These are phyloP conservation scores for Tetragonula carbonaria DNA, from an alignment of 2,888 invertebrate genomes.

Conservation along the genomic window DNA sequence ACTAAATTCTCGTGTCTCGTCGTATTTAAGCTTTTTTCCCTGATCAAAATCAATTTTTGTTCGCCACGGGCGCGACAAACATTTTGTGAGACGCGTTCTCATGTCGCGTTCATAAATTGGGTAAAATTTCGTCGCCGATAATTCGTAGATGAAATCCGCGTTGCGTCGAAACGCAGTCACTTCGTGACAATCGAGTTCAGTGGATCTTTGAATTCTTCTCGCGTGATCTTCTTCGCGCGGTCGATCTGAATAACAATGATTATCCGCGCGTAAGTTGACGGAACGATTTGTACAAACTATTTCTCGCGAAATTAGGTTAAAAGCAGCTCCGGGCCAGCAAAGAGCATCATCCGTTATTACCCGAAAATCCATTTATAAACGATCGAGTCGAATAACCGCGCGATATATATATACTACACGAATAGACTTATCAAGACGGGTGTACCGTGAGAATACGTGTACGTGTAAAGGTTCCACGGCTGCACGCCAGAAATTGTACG, in stretches of 20 bases:
- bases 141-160: slow-evolving; percentile 48
- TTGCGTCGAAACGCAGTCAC: not conserved
- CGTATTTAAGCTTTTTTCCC: not conserved
- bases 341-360: not conserved
- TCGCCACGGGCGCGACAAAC: slow-evolving; percentile 11
- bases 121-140: slow-evolving; percentile 47
- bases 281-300: not conserved
- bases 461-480: slow-evolving; percentile 16
- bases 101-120: slow-evolving; percentile 51
- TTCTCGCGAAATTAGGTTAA: not conserved
- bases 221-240: no score
- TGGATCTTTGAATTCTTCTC: not conserved
- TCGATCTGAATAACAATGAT: no score
- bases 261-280: not conserved
- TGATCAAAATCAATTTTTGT: slow-evolving; percentile 16
- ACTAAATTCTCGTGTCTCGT: not conserved
- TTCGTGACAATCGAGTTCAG: not conserved
- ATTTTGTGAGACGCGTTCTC: slow-evolving; percentile 31
- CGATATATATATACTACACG: not conserved
- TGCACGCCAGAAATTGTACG: slow-evolving; percentile 27
- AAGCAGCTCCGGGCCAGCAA: not conserved
- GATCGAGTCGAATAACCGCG: slow-evolving; percentile 31
- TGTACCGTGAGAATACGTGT: slow-evolving; percentile 6
- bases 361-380: slow-evolving; percentile 38
- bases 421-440: slow-evolving; percentile 1